Percentiles rank a stretch among this genome's conserved stretches.
Evolutionary conservation across 2,888 invertebrate species (phyloP).

Genomic region (Beris chalybata): DNA sequence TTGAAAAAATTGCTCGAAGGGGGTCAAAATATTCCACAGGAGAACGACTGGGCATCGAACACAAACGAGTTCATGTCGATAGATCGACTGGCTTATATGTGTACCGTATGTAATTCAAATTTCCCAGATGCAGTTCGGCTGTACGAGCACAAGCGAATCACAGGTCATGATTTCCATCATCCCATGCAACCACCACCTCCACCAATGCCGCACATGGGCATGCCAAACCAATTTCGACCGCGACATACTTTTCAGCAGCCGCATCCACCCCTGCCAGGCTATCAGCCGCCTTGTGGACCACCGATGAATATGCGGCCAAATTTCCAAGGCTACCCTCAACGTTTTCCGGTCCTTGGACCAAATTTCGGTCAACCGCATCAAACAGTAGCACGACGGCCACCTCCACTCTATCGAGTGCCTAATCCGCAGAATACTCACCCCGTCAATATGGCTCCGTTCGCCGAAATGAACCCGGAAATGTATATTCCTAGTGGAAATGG

Average conservation of each 20-base stretch:
- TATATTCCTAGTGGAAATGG: constrained; percentile 35
- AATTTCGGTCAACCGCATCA: constrained; percentile 7
- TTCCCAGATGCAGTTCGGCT: constrained; percentile 44
- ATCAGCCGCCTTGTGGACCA: constrained; percentile 14
- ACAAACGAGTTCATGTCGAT: constrained; percentile 66
- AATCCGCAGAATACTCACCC: constrained; percentile 38
- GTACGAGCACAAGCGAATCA: constrained; percentile 46
- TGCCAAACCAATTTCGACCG: constrained; percentile 25
- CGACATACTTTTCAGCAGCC: constrained; percentile 26
- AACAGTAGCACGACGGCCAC: constrained; percentile 21
- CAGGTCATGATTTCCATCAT: constrained; percentile 43
- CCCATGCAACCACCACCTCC: constrained; percentile 38
- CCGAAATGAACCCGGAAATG: constrained; percentile 36
- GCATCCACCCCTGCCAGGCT: not conserved
- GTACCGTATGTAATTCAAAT: constrained; percentile 56
- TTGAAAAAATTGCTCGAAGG: constrained; percentile 41
- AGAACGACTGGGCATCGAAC: constrained; percentile 41
- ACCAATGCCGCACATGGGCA: constrained; percentile 26
- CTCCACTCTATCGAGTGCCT: constrained; percentile 28
- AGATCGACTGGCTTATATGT: constrained; percentile 55
- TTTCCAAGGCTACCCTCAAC: constrained; percentile 8
- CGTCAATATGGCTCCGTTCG: constrained; percentile 36
- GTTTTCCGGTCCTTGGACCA: not conserved
- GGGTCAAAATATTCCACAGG: constrained; percentile 50
- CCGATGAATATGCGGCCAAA: constrained; percentile 27